Evolutionary conservation across 2,888 invertebrate genomes (phyloP).

Genomic region (Octonoba sinensis): DNA sequence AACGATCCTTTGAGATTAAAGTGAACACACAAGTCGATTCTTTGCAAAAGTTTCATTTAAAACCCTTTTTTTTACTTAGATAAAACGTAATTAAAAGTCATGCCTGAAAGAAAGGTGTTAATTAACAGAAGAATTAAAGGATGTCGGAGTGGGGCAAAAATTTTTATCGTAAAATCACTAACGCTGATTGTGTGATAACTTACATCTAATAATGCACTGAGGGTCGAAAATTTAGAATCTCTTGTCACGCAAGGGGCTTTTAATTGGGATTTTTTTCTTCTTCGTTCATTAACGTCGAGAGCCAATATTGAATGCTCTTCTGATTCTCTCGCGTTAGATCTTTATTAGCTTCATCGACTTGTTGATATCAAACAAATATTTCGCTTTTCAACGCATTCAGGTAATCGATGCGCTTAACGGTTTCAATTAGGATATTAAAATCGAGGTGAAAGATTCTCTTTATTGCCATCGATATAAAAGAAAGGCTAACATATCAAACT

Average conservation of each 20-base stretch:
- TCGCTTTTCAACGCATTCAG: constrained; percentile 20
- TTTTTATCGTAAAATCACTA: constrained; percentile 44
- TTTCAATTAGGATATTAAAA: constrained; percentile 26
- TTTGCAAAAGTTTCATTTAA: no score
- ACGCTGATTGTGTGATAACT: constrained; percentile 52
- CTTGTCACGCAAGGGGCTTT: constrained; percentile 53
- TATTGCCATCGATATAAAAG: not conserved
- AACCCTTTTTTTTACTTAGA: no score
- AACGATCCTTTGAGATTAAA: no score
- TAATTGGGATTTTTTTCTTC: constrained; percentile 49
- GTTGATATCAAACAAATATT: constrained; percentile 62
- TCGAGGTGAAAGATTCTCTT: constrained; percentile 9
- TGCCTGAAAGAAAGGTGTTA: no score
- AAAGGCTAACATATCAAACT: not conserved
- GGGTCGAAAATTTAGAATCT: constrained; percentile 37
- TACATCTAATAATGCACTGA: constrained; percentile 23
- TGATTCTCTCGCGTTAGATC: constrained; percentile 27
- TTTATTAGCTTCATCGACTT: constrained; percentile 54
- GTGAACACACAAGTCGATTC: no score
- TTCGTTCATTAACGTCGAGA: constrained; percentile 41
- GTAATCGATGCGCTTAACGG: constrained; percentile 29
- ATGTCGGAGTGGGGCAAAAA: constrained; percentile 1
- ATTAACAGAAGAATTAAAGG: constrained; percentile 15
- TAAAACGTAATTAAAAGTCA: no score
- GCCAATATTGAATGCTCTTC: constrained; percentile 43